phyloP scores from a whole-genome alignment of 2,888 invertebrate species.

The Ormyrus labotus region DNA sequence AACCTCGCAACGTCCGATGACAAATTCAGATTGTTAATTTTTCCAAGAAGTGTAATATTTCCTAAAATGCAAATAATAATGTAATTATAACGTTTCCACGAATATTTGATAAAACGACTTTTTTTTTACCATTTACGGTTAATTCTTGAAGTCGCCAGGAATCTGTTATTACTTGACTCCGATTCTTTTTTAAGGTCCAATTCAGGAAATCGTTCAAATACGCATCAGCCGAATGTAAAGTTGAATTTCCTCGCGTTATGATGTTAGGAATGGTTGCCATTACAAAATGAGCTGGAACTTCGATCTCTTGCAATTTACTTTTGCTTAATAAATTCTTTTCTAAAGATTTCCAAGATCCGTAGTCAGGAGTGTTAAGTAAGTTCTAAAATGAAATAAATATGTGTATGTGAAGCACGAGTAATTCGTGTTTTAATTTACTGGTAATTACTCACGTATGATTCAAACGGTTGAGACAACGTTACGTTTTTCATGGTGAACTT shows the following conservation, averaged over 20 bases:
- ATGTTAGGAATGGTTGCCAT: slow-evolving; percentile 58
- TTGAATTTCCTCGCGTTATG: slow-evolving; percentile 56
- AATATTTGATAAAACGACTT: too few relatives aligned
- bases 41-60: slow-evolving; percentile 67
- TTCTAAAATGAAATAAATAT: slow-evolving; percentile 71
- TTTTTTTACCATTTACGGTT: slow-evolving; percentile 60
- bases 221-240: slow-evolving; percentile 49
- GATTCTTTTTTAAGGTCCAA: slow-evolving; percentile 78
- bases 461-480: slow-evolving; percentile 67
- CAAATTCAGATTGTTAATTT: slow-evolving; percentile 78
- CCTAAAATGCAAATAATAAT: slow-evolving; percentile 63
- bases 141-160: slow-evolving; percentile 74
- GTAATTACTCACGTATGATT: slow-evolving; percentile 66
- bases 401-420: not conserved
- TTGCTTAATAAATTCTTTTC: slow-evolving; percentile 65
- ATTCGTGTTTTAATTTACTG: not conserved
- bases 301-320: slow-evolving; percentile 63
- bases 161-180: slow-evolving; percentile 75
- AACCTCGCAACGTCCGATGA: slow-evolving; percentile 77
- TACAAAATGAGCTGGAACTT: slow-evolving; percentile 58
- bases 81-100: not conserved
- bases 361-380: slow-evolving; percentile 75
- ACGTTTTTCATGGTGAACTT: slow-evolving; percentile 67
- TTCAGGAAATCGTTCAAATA: slow-evolving; percentile 74
- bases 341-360: slow-evolving; percentile 63